A percentile compares a stretch with the other conserved stretches of the same genome.
These are phyloP conservation scores for Ophion ellenae DNA, from an alignment of 2,888 invertebrate genomes.

Conservation along the genomic window DNA sequence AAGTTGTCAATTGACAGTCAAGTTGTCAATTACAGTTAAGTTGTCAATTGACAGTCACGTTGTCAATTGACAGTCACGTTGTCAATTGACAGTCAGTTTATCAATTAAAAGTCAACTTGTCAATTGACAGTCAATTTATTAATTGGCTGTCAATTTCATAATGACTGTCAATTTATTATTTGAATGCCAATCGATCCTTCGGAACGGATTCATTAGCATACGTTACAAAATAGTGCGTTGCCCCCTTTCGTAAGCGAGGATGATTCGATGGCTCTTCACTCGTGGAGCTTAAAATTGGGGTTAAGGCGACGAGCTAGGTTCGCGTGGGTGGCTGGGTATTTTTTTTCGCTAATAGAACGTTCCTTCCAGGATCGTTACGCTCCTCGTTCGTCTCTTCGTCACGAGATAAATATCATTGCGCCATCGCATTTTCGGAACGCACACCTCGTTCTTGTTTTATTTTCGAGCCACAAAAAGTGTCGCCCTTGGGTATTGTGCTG, in stretches of 20 bases:
- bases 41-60: too few relatives aligned
- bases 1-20: too few relatives aligned
- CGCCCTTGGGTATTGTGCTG: conserved; percentile 30
- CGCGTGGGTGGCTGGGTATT: conserved; percentile 6
- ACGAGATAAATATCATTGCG: conserved; percentile 29
- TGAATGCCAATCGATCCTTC: too few relatives aligned
- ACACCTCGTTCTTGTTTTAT: conserved; percentile 38
- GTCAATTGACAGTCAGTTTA: too few relatives aligned
- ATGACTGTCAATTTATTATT: too few relatives aligned
- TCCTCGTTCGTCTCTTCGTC: conserved; percentile 25
- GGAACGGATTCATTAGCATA: too few relatives aligned
- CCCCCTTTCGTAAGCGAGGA: neutral
- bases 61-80: too few relatives aligned
- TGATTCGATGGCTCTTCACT: conserved; percentile 21
- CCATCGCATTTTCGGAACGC: conserved; percentile 36
- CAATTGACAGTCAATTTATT: too few relatives aligned
- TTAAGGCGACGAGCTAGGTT: conserved; percentile 41
- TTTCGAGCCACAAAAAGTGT: conserved; percentile 33
- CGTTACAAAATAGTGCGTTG: too few relatives aligned
- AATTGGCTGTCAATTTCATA: too few relatives aligned
- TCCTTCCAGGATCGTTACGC: neutral
- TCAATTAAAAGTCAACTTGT: too few relatives aligned
- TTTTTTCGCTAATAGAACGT: conserved; percentile 22
- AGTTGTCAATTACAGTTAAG: too few relatives aligned
- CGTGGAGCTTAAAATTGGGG: conserved; percentile 35